Conservation (phyloP, 2,888 invertebrate genomes). For the Agrypnus murinus region DNA sequence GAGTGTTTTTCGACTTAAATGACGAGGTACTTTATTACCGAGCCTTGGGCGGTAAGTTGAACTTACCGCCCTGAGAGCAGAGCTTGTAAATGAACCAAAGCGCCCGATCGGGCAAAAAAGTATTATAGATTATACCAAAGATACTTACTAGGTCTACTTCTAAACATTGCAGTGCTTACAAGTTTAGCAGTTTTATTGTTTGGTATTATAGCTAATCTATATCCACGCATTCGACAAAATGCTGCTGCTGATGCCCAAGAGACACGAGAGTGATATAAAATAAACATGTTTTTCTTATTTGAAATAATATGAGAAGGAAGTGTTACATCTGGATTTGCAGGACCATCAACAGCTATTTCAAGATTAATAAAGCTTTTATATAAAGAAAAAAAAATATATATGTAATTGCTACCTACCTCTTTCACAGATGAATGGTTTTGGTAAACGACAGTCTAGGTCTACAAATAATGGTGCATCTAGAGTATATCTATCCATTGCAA, state of each 20-base stretch:
- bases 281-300: neutral
- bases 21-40: no score
- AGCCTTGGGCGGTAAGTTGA: no score
- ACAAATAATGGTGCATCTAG: slow-evolving; percentile 17
- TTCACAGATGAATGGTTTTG: slow-evolving; percentile 31
- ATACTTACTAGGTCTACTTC: slow-evolving; percentile 26
- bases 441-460: slow-evolving; percentile 20
- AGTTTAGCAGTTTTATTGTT: slow-evolving; percentile 9
- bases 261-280: slow-evolving; percentile 19
- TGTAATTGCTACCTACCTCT: no score
- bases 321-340: slow-evolving; percentile 14
- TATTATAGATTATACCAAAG: no score
- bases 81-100: no score
- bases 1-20: no score
- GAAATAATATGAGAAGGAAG: slow-evolving; percentile 26
- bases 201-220: slow-evolving; percentile 22
- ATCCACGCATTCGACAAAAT: slow-evolving; percentile 15
- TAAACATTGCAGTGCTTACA: slow-evolving; percentile 10
- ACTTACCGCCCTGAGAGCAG: no score
- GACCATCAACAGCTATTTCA: neutral
- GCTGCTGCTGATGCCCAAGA: slow-evolving; percentile 28
- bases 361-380: neutral
- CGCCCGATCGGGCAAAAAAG: no score
- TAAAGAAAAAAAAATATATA: neutral
- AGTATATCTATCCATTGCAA: slow-evolving; percentile 16